Percentiles rank a stretch among this genome's conserved stretches.
Conservation (phyloP, 2,888 invertebrate genomes). For the Gasteruption jaculator region DNA sequence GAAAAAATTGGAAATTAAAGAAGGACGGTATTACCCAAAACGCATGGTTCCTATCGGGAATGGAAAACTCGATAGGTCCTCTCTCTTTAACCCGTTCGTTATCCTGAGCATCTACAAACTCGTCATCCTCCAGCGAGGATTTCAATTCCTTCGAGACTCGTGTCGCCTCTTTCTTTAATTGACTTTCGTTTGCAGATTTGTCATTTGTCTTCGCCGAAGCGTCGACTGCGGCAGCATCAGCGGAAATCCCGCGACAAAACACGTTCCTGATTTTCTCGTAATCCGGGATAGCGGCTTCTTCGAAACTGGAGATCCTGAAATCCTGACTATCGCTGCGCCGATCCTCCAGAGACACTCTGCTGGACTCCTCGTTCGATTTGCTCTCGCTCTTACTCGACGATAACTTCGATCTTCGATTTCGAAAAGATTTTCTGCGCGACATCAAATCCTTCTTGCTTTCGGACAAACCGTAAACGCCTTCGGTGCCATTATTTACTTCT, state of each 20-base stretch:
- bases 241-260: too few relatives aligned
- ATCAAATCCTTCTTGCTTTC: conserved; percentile 30
- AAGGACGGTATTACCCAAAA: conserved; percentile 48
- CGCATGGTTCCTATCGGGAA: conserved; percentile 40
- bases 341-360: too few relatives aligned
- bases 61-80: conserved; percentile 38
- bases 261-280: conserved; percentile 28
- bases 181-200: too few relatives aligned
- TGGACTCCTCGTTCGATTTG: too few relatives aligned
- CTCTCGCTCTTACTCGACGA: too few relatives aligned
- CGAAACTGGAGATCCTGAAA: conserved; percentile 35
- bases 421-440: conserved; percentile 4
- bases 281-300: conserved; percentile 34
- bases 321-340: too few relatives aligned
- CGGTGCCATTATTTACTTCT: too few relatives aligned
- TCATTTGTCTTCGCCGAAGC: neutral
- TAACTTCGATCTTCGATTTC: conserved; percentile 3
- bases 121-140: conserved; percentile 34
- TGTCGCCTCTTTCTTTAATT: conserved; percentile 12
- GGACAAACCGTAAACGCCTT: conserved; percentile 26
- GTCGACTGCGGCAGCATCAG: conserved; percentile 7
- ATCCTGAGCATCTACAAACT: conserved; percentile 35
- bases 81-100: conserved; percentile 26
- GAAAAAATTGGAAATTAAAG: too few relatives aligned
- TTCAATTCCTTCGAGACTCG: conserved; percentile 16